Base-by-base conservation (phyloP, 2,888 invertebrate genomes). In the Drosophila testacea region DNA sequence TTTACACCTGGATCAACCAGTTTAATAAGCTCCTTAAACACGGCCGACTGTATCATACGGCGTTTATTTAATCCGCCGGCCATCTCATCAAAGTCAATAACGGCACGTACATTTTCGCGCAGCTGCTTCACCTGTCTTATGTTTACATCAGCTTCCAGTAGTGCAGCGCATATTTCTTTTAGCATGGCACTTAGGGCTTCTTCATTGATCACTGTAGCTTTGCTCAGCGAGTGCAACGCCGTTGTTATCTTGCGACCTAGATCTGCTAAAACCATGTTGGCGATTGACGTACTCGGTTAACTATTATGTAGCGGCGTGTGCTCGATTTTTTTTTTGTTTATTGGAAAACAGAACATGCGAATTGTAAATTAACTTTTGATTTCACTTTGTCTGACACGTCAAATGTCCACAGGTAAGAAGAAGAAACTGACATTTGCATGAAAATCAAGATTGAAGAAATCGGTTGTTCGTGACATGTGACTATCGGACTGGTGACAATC, bases 11-110 rank as follows among this genome's bases (percentile, higher is more conserved):
- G 99, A 93, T 99, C 99, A 54, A 99, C 98, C 62, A 98, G 94
- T 96, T 99, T 99, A 9, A 99, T 97, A 60, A 99, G 95, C 93
- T 99, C 99, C 92, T 98, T 98, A 93, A 98, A 99, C 0, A 99
- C 99, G 60, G 99, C 98, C 82, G 98, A 99, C 92, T 99, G 99
- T 87, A 99, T 99, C 97, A 99, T 98, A 65, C 98, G 95, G 56
- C 99, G 94, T 92, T 99, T 99, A 93, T 99, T 99, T 51, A 99
- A 95, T 6, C 99, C 99, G 41, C 97, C 97, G 84, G 99, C 99
- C 98, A 99, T 99, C 92, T 99, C 99, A 91, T 99, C 99, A 93
- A 99, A 99, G 93, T 99, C 98, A 92, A 99, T 99, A 75, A 98
- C 98, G 50, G 97, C 95, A 65, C 98, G 95, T 32, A 99, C 99